These are phyloP conservation scores for Luffia ferchaultella DNA, from an alignment of 2,888 invertebrate species.

Conservation along the genomic window DNA sequence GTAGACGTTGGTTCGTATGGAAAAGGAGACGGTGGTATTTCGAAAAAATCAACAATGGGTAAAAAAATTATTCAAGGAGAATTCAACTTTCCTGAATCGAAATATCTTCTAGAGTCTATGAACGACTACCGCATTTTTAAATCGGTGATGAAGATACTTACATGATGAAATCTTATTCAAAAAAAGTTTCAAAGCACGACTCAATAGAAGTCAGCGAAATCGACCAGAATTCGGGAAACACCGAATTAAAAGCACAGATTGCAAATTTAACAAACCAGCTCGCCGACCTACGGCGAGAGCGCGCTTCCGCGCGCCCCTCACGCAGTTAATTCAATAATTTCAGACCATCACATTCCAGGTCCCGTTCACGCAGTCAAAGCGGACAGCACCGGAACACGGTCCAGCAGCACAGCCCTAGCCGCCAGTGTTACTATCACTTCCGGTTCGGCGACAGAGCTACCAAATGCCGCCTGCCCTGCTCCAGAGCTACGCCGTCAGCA, in stretches of 20 bases:
- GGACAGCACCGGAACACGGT: no score
- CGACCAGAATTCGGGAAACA: background rate
- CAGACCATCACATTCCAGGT: background rate
- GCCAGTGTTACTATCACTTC: constrained; percentile 14
- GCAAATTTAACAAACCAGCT: background rate
- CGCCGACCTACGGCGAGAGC: background rate
- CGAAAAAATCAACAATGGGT: background rate
- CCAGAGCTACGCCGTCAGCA: constrained; percentile 6
- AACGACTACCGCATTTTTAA: no score
- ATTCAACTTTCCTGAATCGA: no score
- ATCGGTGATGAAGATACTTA: no score
- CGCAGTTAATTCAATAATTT: background rate
- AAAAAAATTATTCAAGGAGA: background rate
- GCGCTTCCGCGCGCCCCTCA: no score
- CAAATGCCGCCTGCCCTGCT: constrained; percentile 12
- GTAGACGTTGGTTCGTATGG: constrained; percentile 14
- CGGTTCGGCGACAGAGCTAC: constrained; percentile 7
- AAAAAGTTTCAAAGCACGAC: no score
- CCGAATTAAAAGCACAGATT: no score
- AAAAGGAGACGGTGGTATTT: background rate
- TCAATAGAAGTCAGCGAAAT: background rate
- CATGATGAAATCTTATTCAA: no score
- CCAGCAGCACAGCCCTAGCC: constrained; percentile 6
- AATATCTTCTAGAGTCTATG: no score
- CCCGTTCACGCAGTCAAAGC: no score